A percentile compares a stretch with the other conserved stretches of the same genome.
phyloP scores from a whole-genome alignment of 2,888 invertebrate species.

The Pristionchus exspectatus region DNA sequence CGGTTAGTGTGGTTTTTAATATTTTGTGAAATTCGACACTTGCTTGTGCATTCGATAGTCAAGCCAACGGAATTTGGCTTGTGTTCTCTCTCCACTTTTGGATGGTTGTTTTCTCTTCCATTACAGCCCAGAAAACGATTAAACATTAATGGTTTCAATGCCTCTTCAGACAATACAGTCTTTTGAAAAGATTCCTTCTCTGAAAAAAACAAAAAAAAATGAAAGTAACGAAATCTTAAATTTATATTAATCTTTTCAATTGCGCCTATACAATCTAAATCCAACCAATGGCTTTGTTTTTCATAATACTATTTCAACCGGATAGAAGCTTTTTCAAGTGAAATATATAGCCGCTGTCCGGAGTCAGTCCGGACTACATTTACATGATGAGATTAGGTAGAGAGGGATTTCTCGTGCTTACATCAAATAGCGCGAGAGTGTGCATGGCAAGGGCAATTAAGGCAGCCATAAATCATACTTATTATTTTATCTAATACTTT shows the following conservation, averaged over 20 bases:
- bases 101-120: neutral
- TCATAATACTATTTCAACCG: too few species aligned
- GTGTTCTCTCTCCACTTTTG: neutral
- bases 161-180: too few species aligned
- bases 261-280: too few species aligned
- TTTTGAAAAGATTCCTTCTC: too few species aligned
- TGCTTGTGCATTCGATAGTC: neutral
- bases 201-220: too few species aligned
- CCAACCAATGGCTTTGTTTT: too few species aligned
- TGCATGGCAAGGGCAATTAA: neutral
- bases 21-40: neutral
- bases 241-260: too few species aligned
- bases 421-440: neutral
- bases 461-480: too few species aligned
- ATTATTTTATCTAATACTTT: too few species aligned
- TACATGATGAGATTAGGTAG: neutral
- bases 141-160: constrained; percentile 2
- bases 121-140: neutral
- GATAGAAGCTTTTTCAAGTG: too few species aligned
- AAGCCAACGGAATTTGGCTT: neutral
- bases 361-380: neutral
- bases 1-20: neutral
- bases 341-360: neutral
- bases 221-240: too few species aligned
- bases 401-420: neutral